Evolutionary conservation across 1,140 invertebrate genomes (phyloP).

Genomic region (Diabrotica virgifera): DNA sequence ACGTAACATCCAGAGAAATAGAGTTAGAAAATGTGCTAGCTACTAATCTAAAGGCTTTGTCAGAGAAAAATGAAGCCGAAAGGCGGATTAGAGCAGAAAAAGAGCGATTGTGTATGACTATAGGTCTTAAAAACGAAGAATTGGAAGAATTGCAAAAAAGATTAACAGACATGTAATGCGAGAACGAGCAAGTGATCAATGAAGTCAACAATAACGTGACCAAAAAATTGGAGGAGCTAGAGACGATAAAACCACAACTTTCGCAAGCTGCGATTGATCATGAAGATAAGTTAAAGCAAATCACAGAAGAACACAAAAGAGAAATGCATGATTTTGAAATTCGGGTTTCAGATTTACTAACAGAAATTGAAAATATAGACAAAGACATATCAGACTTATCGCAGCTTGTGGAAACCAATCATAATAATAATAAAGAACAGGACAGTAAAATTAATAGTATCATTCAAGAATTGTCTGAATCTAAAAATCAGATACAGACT

Average conservation of each 20-base stretch:
- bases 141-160: conserved; percentile 9
- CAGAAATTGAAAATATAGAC: conserved; percentile 19
- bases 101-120: too few species aligned
- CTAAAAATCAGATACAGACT: neutral
- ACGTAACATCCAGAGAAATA: neutral
- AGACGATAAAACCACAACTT: neutral
- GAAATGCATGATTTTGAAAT: conserved; percentile 15
- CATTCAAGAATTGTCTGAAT: conserved; percentile 5
- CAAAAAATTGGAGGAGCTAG: conserved; percentile 4
- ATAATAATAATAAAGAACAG: too few species aligned
- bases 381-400: conserved; percentile 14
- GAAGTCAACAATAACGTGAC: conserved; percentile 1
- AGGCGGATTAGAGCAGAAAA: too few species aligned
- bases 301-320: conserved; percentile 12
- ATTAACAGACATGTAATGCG: neutral
- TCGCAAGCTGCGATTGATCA: neutral
- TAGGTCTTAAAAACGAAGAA: neutral
- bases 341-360: conserved; percentile 15
- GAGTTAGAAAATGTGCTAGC: neutral
- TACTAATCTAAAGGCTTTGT: neutral
- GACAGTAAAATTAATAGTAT: too few species aligned
- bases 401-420: too few species aligned
- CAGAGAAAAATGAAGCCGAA: too few species aligned
- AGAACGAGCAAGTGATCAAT: conserved; percentile 8
- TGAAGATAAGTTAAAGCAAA: conserved; percentile 9